phyloP scores from a whole-genome alignment of 2,888 invertebrate species.

The Eristalinus aeneus region DNA sequence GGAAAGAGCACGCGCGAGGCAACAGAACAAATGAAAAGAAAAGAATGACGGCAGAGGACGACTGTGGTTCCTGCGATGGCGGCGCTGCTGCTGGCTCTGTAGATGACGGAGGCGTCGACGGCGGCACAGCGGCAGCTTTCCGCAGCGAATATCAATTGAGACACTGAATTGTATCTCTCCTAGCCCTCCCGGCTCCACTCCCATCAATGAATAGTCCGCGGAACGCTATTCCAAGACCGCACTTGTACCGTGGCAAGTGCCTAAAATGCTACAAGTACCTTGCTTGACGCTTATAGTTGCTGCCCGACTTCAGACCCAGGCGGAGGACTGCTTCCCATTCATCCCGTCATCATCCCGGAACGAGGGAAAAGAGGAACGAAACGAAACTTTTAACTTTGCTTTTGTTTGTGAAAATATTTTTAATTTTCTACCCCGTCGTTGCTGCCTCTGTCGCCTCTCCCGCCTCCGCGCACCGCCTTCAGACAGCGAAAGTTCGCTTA shows the following conservation, averaged over 20 bases:
- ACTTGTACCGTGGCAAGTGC: constrained; percentile 67
- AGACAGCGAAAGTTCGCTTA: constrained; percentile 40
- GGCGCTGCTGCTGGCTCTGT: neutral
- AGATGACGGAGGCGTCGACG: neutral
- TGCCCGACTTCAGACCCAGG: constrained; percentile 53
- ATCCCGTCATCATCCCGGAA: constrained; percentile 1
- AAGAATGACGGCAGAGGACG: neutral
- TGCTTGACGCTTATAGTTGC: constrained; percentile 67
- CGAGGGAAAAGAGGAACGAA: constrained; percentile 1
- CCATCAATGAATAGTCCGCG: constrained; percentile 33
- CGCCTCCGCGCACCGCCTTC: neutral
- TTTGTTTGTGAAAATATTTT: constrained; percentile 69
- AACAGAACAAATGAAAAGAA: neutral
- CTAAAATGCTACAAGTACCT: constrained; percentile 69
- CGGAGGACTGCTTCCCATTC: constrained; percentile 56
- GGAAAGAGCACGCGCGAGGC: neutral
- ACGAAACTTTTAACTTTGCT: constrained; percentile 62
- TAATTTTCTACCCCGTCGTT: constrained; percentile 44
- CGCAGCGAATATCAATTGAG: constrained; percentile 66
- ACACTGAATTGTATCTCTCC: constrained; percentile 36
- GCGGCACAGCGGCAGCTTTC: constrained; percentile 29
- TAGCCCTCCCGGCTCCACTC: neutral
- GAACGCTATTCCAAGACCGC: constrained; percentile 60
- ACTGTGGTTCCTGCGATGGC: constrained; percentile 6
- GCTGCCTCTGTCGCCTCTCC: neutral